Base-by-base conservation (phyloP, 1,140 invertebrate species). In the Onthophagus taurus region DNA sequence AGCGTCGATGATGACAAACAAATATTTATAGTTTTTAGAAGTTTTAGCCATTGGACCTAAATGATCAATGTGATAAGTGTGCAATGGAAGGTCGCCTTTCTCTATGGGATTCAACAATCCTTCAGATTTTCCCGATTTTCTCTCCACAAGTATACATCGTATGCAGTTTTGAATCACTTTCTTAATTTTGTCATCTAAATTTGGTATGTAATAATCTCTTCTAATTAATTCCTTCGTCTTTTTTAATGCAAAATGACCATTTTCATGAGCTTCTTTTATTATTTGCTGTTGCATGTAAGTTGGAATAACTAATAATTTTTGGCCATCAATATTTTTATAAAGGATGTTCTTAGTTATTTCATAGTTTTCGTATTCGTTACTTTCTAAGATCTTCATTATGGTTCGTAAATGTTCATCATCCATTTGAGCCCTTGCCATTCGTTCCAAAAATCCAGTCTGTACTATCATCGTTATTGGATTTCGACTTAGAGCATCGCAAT, bases 1-100 rank as follows among this genome's bases (percentile, higher is more conserved):
- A 0, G 59, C 55, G n/a, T 67, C 64, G 0, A 67, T 47, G 0
- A 53, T 48, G 0, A 64, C 63, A 6, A 68, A 42, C 18, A 65
- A 48, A 41, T 63, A 49, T 17, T 23, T 49, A 30, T 57, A 51
- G 29, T 44, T 38, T 18, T 30, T 37, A 3, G 16, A 54, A 30
- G 50, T 55, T 17, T 46, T 58, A 16, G 55, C 47, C 44, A 55
- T 62, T 4, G 53, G 56, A 1, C 58, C 58, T 7, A 61, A 31
- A 35, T 58, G 53, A 34, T 64, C 62, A n/a, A 60, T 55, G 44
- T 14, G 58, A 48, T 63, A 3, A 1, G 63, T 62, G 30, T 62
- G 53, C 37, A 63, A 55, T 14, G 61, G 58, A 6, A 49, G 30
- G 9, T 41, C 29, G 2, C 51, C 21, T 34, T 61, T 60, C 33